Base-by-base conservation (phyloP, 2,113 vertebrate species). In the Natator depressus region DNA sequence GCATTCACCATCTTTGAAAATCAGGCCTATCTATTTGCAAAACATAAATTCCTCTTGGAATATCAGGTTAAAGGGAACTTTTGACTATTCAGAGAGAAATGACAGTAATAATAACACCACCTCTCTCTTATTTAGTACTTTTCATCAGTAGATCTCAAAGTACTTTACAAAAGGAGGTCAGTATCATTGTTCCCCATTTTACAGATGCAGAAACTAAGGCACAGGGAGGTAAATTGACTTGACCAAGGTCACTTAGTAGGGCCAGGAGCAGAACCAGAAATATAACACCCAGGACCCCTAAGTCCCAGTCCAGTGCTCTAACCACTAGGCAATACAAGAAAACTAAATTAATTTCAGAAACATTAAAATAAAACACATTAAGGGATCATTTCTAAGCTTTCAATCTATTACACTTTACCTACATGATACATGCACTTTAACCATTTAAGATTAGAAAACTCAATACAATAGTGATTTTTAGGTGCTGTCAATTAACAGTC, bases 1-100 rank as follows among this genome's bases (percentile, higher is more conserved):
- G 87, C 53, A 57, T 95, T 95, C 82, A 91, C 84, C 65, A 94
- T 94, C 93, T 97, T 96, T 97, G 97, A 97, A 97, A 97, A 97
- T 96, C 89, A 94, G 88, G 91, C 54, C 53, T 57, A 46, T 94
- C 92, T 90, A 96, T 95, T 81, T 96, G 92, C 78, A 89, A 92
- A 93, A 91, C 65, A 29, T 4, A 6, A 91, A 96, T 75, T 93
- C 88, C 85, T 91, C 85, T 46, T 76, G 87, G 75, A 90, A 90
- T 93, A 88, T 38, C 85, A 96, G 4, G 8, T 69, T 69, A 69
- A 69, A 69, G 35, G 65, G 17, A 69, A 69, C 35, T 38, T 38
- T n/a, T 69, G 17, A 69, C 65, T 69, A 38, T 69, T 69, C 65
- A 69, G 38, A 69, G 8, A 20, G 35, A 69, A 69, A 20, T 69